A percentile compares a stretch with the other conserved stretches of the same genome.
phyloP scores from a whole-genome alignment of 2,888 invertebrate genomes.

The Cephus pulcher region DNA sequence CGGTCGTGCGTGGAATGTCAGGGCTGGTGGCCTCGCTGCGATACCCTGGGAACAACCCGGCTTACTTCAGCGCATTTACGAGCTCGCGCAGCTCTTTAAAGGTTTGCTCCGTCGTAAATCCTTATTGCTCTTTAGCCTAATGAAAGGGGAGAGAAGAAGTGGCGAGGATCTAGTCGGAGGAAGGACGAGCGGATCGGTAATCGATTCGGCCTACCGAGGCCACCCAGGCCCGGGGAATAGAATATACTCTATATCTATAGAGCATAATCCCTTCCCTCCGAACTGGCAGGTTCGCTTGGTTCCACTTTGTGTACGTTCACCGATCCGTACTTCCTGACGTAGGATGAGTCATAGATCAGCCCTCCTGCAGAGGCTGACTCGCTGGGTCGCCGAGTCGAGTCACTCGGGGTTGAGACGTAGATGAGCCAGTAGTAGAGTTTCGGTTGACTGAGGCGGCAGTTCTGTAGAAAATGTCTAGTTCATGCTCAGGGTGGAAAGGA shows the following conservation, averaged over 20 bases:
- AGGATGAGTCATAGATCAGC: slow-evolving; percentile 57
- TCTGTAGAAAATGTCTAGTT: neutral
- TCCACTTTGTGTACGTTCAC: slow-evolving; percentile 39
- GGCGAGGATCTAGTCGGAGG: neutral
- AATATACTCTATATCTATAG: too few species aligned
- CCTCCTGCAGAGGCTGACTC: slow-evolving; percentile 16
- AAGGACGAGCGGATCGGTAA: neutral
- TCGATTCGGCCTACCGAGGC: neutral
- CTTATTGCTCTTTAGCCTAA: slow-evolving; percentile 24
- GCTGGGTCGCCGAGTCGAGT: neutral
- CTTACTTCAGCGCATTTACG: neutral
- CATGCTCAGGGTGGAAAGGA: neutral
- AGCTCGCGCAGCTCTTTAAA: slow-evolving; percentile 18
- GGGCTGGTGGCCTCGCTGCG: slow-evolving; percentile 35
- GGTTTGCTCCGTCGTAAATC: slow-evolving; percentile 23
- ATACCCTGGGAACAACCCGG: slow-evolving; percentile 15
- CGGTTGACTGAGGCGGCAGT: neutral
- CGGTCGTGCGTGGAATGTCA: slow-evolving; percentile 48
- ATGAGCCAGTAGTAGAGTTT: neutral
- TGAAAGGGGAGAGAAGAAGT: slow-evolving; percentile 13
- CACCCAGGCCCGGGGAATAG: neutral
- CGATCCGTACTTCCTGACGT: slow-evolving; percentile 47
- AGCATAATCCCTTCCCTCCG: neutral
- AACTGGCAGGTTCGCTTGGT: slow-evolving; percentile 12
- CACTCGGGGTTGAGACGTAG: neutral